phyloP scores from a whole-genome alignment of 2,797 vertebrate genomes.

The Rhinogobio ventralis region DNA sequence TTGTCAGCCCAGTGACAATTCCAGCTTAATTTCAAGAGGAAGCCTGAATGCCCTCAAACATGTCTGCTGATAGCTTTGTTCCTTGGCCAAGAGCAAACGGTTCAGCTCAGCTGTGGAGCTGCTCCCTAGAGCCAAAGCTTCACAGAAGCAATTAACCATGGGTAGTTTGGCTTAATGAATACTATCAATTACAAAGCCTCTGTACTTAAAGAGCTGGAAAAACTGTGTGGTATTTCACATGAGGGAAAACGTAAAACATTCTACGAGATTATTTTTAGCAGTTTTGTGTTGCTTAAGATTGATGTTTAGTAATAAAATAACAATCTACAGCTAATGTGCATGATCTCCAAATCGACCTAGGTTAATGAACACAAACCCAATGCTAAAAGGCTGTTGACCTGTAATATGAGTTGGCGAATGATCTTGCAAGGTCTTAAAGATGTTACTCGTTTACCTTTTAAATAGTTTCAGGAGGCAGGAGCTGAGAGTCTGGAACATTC shows the following conservation, averaged over 20 bases:
- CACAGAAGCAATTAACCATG: constrained; percentile 79
- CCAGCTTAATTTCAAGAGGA: constrained; percentile 66
- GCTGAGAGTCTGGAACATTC: constrained; percentile 72
- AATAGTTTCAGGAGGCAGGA: constrained; percentile 20
- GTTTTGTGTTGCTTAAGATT: constrained; percentile 44
- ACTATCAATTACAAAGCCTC: constrained; percentile 75
- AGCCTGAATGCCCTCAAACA: constrained; percentile 58
- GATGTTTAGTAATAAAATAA: constrained; percentile 42
- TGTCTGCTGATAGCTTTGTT: constrained; percentile 74
- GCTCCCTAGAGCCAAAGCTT: constrained; percentile 71
- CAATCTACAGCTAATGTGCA: constrained; percentile 26
- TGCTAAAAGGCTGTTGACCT: constrained; percentile 10
- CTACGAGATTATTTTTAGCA: constrained; percentile 27
- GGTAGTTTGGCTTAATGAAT: constrained; percentile 78
- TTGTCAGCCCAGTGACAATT: constrained; percentile 72
- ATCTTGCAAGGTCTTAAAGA: not conserved
- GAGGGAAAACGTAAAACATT: constrained; percentile 26
- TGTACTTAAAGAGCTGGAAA: constrained; percentile 60
- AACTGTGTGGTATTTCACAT: constrained; percentile 57
- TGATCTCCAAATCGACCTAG: constrained; percentile 26
- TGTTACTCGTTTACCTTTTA: not conserved
- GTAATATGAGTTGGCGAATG: not conserved
- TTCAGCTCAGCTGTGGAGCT: constrained; percentile 72
- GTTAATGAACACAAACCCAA: constrained; percentile 35
- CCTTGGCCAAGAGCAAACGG: constrained; percentile 68